Percentiles rank a stretch among this genome's conserved stretches.
These are phyloP conservation scores for Marmota flaviventris DNA, from an alignment of 2,113 vertebrate genomes.

Conservation along the genomic window DNA sequence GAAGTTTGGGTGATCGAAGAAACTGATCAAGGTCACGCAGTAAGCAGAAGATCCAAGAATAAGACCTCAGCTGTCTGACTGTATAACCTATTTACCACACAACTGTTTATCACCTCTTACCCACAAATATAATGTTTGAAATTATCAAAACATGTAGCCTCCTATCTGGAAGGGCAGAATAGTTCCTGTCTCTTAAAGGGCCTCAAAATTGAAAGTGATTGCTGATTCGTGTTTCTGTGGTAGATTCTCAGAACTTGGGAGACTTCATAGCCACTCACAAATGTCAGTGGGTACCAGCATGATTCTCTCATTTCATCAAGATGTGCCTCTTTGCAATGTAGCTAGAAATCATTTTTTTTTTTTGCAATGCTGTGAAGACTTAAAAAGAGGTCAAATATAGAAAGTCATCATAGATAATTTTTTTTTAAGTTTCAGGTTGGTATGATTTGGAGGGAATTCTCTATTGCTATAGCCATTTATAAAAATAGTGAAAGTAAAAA, in stretches of 20 bases:
- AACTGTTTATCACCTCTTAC: background rate
- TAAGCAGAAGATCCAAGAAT: background rate
- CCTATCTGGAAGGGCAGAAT: background rate
- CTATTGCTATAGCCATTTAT: background rate
- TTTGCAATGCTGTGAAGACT: background rate
- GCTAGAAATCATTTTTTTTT: background rate
- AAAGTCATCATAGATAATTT: background rate
- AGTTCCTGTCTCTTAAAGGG: background rate
- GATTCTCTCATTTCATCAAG: background rate
- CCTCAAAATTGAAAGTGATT: slow-evolving; percentile 10
- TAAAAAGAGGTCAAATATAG: background rate
- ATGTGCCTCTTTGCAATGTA: background rate
- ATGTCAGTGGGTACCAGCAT: background rate
- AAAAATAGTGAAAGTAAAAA: background rate
- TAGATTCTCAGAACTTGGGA: background rate
- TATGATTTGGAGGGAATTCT: background rate
- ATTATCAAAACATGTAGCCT: background rate
- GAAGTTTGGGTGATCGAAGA: background rate
- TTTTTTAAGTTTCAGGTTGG: background rate
- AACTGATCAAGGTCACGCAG: background rate
- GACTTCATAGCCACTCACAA: background rate
- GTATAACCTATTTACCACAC: background rate
- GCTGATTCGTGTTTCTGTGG: background rate
- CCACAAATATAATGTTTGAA: background rate
- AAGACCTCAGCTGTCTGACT: background rate